phyloP scores from a whole-genome alignment of 2,888 invertebrate species.

The Lasiommata megera region DNA sequence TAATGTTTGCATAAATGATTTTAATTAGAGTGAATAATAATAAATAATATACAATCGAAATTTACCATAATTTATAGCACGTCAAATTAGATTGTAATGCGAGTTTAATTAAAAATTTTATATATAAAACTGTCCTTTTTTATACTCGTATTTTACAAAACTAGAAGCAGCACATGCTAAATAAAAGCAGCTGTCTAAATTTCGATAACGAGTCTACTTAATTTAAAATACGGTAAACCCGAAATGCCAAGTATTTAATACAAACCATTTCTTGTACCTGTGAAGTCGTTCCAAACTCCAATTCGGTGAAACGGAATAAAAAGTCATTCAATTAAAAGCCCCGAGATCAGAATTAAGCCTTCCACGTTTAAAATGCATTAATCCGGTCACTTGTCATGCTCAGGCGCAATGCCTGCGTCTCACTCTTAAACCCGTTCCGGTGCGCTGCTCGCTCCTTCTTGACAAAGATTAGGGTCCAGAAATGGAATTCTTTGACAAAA shows the following conservation, averaged over 20 bases:
- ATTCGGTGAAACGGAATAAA: conserved; percentile 49
- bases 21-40: too few species aligned
- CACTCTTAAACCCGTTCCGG: conserved; percentile 72
- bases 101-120: too few species aligned
- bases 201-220: neutral
- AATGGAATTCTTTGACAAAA: conserved; percentile 37
- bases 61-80: too few species aligned
- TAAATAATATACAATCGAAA: too few species aligned
- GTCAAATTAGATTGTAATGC: too few species aligned
- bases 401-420: conserved; percentile 56
- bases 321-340: conserved; percentile 69
- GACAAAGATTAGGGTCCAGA: conserved; percentile 60
- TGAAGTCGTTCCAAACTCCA: conserved; percentile 31
- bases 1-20: too few species aligned
- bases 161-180: neutral
- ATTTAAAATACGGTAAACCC: conserved; percentile 14
- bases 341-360: conserved; percentile 76
- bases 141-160: neutral
- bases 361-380: conserved; percentile 80
- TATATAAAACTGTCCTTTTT: too few species aligned
- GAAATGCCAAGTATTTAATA: conserved; percentile 24
- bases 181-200: neutral
- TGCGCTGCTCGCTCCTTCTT: conserved; percentile 52
- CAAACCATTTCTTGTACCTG: conserved; percentile 30
- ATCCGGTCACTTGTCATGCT: conserved; percentile 78